phyloP scores from a whole-genome alignment of 2,888 invertebrate species.

The Lepetodrilus schrolli region DNA sequence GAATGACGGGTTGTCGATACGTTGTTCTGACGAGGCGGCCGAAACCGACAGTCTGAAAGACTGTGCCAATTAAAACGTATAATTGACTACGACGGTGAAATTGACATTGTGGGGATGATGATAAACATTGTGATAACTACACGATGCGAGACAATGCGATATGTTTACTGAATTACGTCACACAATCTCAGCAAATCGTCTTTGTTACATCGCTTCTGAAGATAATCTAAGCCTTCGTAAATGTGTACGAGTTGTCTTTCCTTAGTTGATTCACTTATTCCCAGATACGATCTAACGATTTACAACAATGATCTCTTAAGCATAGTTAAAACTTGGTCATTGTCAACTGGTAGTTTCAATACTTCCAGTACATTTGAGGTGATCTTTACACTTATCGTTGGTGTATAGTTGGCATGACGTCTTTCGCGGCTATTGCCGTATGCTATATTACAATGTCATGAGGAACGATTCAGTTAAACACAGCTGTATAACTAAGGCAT shows the following conservation, averaged over 20 bases:
- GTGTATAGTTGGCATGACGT: too few species aligned
- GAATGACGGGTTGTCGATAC: not conserved
- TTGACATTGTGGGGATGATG: not conserved
- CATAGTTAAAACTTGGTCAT: not conserved
- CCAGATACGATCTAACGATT: too few species aligned
- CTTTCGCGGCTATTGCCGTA: too few species aligned
- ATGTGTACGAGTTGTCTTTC: too few species aligned
- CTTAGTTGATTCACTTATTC: too few species aligned
- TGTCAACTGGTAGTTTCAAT: not conserved
- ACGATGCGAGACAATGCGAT: not conserved
- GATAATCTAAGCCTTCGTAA: too few species aligned
- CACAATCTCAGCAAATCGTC: not conserved
- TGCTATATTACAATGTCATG: too few species aligned
- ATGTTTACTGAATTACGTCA: not conserved
- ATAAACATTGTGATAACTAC: not conserved
- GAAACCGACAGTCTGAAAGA: not conserved
- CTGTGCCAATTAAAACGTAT: not conserved
- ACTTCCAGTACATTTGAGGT: too few species aligned
- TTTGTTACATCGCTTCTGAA: not conserved
- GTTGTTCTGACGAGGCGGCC: too few species aligned
- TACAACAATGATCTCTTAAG: not conserved
- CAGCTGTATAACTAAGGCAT: too few species aligned
- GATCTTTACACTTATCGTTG: too few species aligned
- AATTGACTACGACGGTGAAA: conserved; percentile 7
- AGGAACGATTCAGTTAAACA: too few species aligned